Percentiles rank a stretch among this genome's conserved stretches.
Evolutionary conservation across 1,140 invertebrate genomes (phyloP).

Genomic region (Nomia melanderi): DNA sequence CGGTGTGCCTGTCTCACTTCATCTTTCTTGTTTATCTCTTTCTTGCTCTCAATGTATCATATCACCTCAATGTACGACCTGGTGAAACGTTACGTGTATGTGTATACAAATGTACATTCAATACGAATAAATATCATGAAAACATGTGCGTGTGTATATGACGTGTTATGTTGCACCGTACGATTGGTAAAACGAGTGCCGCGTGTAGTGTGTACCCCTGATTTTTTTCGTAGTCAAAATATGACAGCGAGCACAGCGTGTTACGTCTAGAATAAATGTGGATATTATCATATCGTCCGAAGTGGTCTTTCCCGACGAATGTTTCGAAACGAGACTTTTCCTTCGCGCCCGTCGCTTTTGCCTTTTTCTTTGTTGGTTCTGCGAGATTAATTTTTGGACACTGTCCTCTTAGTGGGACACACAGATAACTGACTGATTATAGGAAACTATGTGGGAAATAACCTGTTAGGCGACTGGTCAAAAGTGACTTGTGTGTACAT

Average conservation of each 20-base stretch:
- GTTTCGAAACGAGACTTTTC: background rate
- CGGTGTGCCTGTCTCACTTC: background rate
- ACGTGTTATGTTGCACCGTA: constrained; percentile 49
- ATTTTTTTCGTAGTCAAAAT: constrained; percentile 22
- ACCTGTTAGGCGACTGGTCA: background rate
- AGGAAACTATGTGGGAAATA: background rate
- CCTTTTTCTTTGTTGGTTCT: background rate
- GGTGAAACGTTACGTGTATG: constrained; percentile 27
- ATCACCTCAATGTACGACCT: constrained; percentile 41
- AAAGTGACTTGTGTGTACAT: background rate
- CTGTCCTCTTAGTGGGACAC: background rate
- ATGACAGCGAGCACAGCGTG: constrained; percentile 5
- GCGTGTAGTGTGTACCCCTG: constrained; percentile 27
- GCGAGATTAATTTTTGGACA: background rate
- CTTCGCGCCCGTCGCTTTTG: no score
- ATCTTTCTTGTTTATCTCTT: background rate
- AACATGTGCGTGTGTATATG: constrained; percentile 39
- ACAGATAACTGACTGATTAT: background rate
- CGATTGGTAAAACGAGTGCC: constrained; percentile 29
- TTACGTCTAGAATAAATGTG: background rate
- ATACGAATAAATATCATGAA: constrained; percentile 36
- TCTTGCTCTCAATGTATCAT: constrained; percentile 50
- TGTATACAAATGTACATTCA: constrained; percentile 16
- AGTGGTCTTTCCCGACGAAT: background rate
- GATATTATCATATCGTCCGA: background rate